Conservation (phyloP, 2,797 vertebrate species). For the Streptopelia turtur region DNA sequence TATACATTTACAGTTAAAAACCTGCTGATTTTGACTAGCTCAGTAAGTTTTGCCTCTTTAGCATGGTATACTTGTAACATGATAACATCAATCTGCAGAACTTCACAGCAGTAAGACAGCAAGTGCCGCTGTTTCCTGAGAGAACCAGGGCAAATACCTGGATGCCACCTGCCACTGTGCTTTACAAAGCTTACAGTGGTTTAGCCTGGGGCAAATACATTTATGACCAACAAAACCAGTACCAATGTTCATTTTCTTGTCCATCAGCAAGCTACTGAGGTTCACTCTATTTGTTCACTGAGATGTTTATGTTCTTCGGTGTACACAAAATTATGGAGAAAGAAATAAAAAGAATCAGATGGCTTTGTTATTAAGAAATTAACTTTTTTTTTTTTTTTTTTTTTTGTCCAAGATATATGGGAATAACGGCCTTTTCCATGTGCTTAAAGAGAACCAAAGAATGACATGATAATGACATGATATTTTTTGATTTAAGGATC, state of each 20-base stretch:
- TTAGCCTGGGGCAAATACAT: not conserved
- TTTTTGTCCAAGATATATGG: not conserved
- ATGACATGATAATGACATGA: not conserved
- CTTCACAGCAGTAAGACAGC: not conserved
- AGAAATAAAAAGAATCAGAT: not conserved
- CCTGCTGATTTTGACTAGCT: not conserved
- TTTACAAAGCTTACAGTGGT: not conserved
- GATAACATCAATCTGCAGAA: not conserved
- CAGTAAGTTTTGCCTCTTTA: not conserved
- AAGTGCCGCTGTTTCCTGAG: not conserved
- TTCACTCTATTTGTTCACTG: not conserved
- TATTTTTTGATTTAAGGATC: not conserved
- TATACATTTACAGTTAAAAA: not conserved
- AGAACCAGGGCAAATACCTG: not conserved
- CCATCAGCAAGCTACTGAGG: not conserved
- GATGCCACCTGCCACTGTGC: not conserved
- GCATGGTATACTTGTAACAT: not conserved
- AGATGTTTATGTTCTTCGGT: not conserved
- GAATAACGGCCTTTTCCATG: not conserved
- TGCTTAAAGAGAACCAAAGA: not conserved
- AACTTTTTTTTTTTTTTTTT: not conserved
- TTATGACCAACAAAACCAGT: not conserved
- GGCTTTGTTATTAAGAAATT: not conserved
- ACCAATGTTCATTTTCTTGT: not conserved
- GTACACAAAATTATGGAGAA: not conserved